Base-by-base conservation (phyloP, 1,140 invertebrate genomes). In the Trissolcus basalis region DNA sequence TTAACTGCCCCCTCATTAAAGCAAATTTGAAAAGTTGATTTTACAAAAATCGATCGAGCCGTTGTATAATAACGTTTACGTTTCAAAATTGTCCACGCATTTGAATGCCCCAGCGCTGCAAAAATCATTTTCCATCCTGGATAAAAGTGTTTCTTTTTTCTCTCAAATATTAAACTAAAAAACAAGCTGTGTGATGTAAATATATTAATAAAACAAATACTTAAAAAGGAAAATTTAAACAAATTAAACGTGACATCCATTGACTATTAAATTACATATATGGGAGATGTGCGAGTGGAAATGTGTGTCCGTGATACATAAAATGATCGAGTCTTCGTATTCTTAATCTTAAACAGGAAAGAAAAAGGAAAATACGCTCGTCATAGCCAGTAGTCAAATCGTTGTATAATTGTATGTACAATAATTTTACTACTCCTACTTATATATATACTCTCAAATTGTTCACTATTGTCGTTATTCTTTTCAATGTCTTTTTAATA, bases 381-480 rank as follows among this genome's bases (percentile, higher is more conserved):
- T 36, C 69, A 75, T 69, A 75, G 41, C 14, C 49, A 32, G 69
- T 63, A 68, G 72, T 69, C 54, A 75, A 64, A 75, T 69, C 72
- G 64, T 75, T 75, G 64, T 75, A 75, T 75, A 75, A 75, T 75
- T 75, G 58, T 75, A 75, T 69, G 72, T 69, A 75, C 53, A 75
- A 75, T 75, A 75, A 75, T 75, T 75, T 75, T 69, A 75, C 59
- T 75, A 75, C 54, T 75, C 72, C 65, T 64, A 69, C 64, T 69
- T 75, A 75, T 63, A 75, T 27, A 27, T 75, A 75, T 59, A 69
- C 53, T 64, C 53, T 69, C 48, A 55, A 69, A 56, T 36, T 75
- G 64, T 75, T 69, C 72, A 69, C 58, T 59, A 75, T 75, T 63
- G 47, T 56, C 58, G 59, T 75, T 54, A 51, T 75, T 75, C 64